A percentile compares a stretch with the other conserved stretches of the same genome.
These are phyloP conservation scores for Anthopleura xanthogrammica DNA, from an alignment of 92 coral and sea anemone genomes.

Conservation along the genomic window DNA sequence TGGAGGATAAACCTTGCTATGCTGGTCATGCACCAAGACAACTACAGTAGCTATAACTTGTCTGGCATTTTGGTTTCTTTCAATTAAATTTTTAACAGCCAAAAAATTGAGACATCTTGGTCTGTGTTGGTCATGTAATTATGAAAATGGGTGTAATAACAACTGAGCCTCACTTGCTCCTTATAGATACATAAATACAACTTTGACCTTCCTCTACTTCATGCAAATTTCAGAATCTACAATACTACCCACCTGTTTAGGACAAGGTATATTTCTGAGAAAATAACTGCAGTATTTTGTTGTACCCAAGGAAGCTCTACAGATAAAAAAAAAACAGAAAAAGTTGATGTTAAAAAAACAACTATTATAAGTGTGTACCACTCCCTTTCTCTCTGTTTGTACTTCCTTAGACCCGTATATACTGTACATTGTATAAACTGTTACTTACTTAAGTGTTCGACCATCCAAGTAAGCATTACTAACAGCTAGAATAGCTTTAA, in stretches of 20 bases:
- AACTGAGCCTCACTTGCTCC: no score
- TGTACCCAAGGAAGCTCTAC: constrained; percentile 94
- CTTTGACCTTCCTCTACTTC: no score
- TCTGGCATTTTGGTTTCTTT: no score
- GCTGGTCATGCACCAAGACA: no score
- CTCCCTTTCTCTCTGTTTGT: background rate
- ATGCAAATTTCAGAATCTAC: background rate
- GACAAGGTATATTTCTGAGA: constrained; percentile 90
- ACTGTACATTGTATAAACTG: no score
- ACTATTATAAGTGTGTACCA: background rate
- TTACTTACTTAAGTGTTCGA: constrained; percentile 87
- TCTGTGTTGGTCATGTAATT: no score
- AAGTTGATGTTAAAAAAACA: background rate
- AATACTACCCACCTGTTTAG: constrained; percentile 75
- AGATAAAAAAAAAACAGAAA: background rate
- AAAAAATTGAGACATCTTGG: no score
- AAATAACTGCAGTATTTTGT: constrained; percentile 98
- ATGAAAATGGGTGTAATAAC: no score
- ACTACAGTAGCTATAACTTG: no score
- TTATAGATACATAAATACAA: no score
- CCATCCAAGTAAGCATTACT: constrained; percentile 95
- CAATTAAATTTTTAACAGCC: no score
- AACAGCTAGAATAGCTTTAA: constrained; percentile 92
- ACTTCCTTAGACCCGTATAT: background rate
- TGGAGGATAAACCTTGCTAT: no score